Evolutionary conservation across 2,113 vertebrate genomes (phyloP).

Genomic region (Neoarius graeffei): DNA sequence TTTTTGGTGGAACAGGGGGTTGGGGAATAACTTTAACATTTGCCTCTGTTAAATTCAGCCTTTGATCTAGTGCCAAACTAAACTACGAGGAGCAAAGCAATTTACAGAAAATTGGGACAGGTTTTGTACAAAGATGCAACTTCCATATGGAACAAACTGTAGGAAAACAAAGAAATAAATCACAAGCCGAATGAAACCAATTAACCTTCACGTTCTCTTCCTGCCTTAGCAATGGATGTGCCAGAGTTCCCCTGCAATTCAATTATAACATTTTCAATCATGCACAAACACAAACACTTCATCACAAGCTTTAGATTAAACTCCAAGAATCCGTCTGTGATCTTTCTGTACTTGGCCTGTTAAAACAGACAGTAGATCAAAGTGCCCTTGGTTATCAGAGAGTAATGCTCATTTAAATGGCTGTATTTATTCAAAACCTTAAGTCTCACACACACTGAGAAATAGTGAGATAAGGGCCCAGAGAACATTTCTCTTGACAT

Average conservation of each 20-base stretch:
- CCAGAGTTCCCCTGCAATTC: not conserved
- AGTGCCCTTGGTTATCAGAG: slow-evolving; percentile 73
- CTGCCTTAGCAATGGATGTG: not conserved
- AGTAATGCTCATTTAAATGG: slow-evolving; percentile 73
- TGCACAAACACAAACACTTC: slow-evolving; percentile 62
- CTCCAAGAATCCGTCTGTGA: slow-evolving; percentile 65
- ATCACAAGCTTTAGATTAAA: slow-evolving; percentile 61
- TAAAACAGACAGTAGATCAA: slow-evolving; percentile 64
- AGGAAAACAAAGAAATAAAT: not conserved
- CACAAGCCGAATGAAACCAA: not conserved
- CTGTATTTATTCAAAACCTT: slow-evolving; percentile 68
- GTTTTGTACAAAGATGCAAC: slow-evolving; percentile 43
- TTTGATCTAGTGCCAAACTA: slow-evolving; percentile 53
- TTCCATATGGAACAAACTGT: slow-evolving; percentile 20
- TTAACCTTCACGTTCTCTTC: not conserved
- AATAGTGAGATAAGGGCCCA: slow-evolving; percentile 72
- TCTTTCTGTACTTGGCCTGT: slow-evolving; percentile 42
- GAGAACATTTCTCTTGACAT: slow-evolving; percentile 81
- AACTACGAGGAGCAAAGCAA: slow-evolving; percentile 48
- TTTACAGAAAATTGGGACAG: slow-evolving; percentile 44
- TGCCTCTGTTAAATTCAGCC: slow-evolving; percentile 57
- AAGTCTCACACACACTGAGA: slow-evolving; percentile 75
- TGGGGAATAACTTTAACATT: slow-evolving; percentile 60
- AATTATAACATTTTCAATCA: not conserved
- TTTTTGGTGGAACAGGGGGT: slow-evolving; percentile 59